Conservation (phyloP, 2,888 invertebrate species). For the Eupithecia subumbrata region DNA sequence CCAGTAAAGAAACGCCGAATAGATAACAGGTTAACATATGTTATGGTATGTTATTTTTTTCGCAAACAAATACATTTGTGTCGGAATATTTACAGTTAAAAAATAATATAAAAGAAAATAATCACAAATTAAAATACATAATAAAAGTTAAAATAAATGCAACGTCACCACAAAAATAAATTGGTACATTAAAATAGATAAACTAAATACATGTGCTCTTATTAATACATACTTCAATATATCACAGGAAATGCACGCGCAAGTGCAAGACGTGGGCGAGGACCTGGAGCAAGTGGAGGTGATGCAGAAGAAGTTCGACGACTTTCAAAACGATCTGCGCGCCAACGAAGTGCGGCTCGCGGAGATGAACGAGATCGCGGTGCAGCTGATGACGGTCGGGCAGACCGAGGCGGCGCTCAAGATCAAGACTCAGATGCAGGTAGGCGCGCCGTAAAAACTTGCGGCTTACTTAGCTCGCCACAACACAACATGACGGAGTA, state of each 20-base stretch:
- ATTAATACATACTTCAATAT: not conserved
- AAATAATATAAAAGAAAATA: too few relatives aligned
- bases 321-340: constrained; percentile 98
- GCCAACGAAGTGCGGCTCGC: constrained; percentile 98
- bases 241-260: constrained; percentile 94
- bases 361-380: constrained; percentile 99
- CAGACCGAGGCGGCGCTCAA: constrained; percentile 99
- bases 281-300: constrained; percentile 99
- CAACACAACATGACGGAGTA: too few relatives aligned
- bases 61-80: too few relatives aligned
- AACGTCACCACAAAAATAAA: too few relatives aligned
- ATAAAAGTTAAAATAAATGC: too few relatives aligned
- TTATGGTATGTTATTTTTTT: too few relatives aligned
- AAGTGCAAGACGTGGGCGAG: constrained; percentile 98
- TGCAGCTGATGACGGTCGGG: constrained; percentile 97
- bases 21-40: too few relatives aligned
- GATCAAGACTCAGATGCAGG: constrained; percentile 98
- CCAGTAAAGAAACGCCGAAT: too few relatives aligned
- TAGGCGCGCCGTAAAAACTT: constrained; percentile 57
- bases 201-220: too few relatives aligned
- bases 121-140: too few relatives aligned
- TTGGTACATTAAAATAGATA: too few relatives aligned
- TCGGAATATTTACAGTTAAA: too few relatives aligned
- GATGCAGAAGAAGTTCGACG: constrained; percentile 99
- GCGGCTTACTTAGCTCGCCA: not conserved